Base-by-base conservation (phyloP, 2,888 invertebrate species). In the Neoascia interrupta region DNA sequence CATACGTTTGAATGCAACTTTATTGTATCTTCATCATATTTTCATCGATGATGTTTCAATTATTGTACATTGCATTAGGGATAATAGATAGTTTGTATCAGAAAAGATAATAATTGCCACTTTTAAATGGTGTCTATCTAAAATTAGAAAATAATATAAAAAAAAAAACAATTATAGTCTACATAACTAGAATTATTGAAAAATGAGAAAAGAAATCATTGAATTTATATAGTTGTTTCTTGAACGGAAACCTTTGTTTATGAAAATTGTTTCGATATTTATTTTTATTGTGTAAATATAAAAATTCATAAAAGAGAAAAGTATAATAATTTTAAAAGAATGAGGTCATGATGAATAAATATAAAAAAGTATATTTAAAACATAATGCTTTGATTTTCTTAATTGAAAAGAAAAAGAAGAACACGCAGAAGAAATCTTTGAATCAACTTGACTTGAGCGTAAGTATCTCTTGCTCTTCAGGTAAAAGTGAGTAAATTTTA, bases 21-120 rank as follows among this genome's bases (percentile, higher is more conserved):
- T 60, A 31, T 64, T 47, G 37, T 69, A 58, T 76, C 58, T 53
- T 34, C n/a, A 41, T 53, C 66, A 60, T 39, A n/a, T n/a, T n/a
- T 36, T 61, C 45, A 28, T 49, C 23, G 5, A 60, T 69, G 69
- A 53, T 34, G 26, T 58, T 73, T 47, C 63, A 63, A 43, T 45
- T 60, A 31, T 58, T 66, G 16, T 66, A 66, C 34, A 66, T 73
- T 64, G 56, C 49, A 56, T 26, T 47, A 19, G 43, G 5, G 10
- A 34, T 36, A 34, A 41, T 10, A 43, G 26, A 49, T 37, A 49
- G 34, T 73, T 43, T 41, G 45, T 16, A 39, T 41, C 15, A 21
- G 11, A 58, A 43, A 49, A 49, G 61, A 69, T 69, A 61, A 69
- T 61, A 69, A 61, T 60, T 54, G 61, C 69, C 61, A 75, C 69